phyloP scores from a whole-genome alignment of 2,888 invertebrate species.

The Zaprionus obscuricornis region DNA sequence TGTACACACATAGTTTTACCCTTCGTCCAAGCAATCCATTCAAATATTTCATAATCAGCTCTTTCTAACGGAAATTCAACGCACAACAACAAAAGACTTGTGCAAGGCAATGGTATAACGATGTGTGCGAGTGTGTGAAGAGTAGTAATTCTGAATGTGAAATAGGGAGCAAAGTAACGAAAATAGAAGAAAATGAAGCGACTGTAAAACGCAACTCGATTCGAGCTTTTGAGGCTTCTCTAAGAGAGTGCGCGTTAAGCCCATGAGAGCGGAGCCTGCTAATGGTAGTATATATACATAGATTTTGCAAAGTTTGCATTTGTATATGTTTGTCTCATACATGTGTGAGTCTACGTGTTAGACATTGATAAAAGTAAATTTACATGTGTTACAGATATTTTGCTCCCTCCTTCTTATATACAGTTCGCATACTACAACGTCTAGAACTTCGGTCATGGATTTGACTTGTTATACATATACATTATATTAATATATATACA shows the following conservation, averaged over 20 bases:
- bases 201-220: conserved; percentile 18
- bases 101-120: conserved; percentile 12
- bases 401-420: conserved; percentile 6
- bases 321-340: conserved; percentile 17
- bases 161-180: conserved; percentile 13
- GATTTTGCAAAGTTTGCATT: conserved; percentile 44
- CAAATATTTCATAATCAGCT: too few relatives aligned
- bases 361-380: conserved; percentile 71
- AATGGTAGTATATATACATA: conserved; percentile 63
- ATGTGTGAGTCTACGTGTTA: conserved; percentile 7
- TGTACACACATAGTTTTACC: conserved; percentile 10
- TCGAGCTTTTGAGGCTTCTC: conserved; percentile 45
- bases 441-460: conserved; percentile 61
- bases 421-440: conserved; percentile 32
- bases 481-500: too few relatives aligned
- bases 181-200: conserved; percentile 46
- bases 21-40: too few relatives aligned
- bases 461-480: conserved; percentile 67
- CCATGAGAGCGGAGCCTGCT: conserved; percentile 55
- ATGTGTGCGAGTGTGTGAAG: neutral
- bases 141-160: neutral
- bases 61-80: conserved; percentile 11
- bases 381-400: conserved; percentile 52
- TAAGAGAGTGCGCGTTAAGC: conserved; percentile 59
- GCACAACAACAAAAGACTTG: conserved; percentile 42